Evolutionary conservation across 2,113 vertebrate genomes (phyloP).

Genomic region (Heterotis niloticus): DNA sequence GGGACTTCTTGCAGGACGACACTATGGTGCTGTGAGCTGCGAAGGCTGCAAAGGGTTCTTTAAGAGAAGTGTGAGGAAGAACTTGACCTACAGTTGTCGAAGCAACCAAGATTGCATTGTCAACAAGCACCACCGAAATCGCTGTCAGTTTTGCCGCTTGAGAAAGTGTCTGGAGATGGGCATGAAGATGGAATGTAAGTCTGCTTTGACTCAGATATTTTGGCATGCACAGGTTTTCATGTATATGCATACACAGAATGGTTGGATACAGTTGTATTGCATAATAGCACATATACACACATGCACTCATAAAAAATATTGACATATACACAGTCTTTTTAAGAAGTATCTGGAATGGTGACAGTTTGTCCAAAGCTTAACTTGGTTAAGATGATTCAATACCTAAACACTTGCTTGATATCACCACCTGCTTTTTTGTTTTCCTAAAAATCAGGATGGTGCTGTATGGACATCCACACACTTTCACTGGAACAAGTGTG

Average conservation of each 20-base stretch:
- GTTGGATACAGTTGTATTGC: too few relatives aligned
- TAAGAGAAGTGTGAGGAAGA: conserved; percentile 96
- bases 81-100: conserved; percentile 93
- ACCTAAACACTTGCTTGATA: too few relatives aligned
- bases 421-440: too few relatives aligned
- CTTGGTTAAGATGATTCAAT: too few relatives aligned
- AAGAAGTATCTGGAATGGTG: too few relatives aligned
- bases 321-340: not conserved
- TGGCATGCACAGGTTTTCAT: not conserved
- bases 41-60: conserved; percentile 99
- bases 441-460: too few relatives aligned
- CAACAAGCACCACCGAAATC: conserved; percentile 98
- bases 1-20: conserved; percentile 73
- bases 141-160: conserved; percentile 95
- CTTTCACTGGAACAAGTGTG: too few relatives aligned
- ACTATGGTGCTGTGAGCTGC: conserved; percentile 97
- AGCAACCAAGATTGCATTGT: conserved; percentile 96
- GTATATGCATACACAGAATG: not conserved
- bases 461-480: too few relatives aligned
- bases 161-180: conserved; percentile 97
- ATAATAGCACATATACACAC: not conserved
- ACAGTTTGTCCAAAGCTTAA: too few relatives aligned
- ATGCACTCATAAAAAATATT: not conserved
- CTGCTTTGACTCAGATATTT: not conserved
- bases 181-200: conserved; percentile 99